phyloP scores from a whole-genome alignment of 1,140 invertebrate genomes.

The honey bee (Apis mellifera) region DNA sequence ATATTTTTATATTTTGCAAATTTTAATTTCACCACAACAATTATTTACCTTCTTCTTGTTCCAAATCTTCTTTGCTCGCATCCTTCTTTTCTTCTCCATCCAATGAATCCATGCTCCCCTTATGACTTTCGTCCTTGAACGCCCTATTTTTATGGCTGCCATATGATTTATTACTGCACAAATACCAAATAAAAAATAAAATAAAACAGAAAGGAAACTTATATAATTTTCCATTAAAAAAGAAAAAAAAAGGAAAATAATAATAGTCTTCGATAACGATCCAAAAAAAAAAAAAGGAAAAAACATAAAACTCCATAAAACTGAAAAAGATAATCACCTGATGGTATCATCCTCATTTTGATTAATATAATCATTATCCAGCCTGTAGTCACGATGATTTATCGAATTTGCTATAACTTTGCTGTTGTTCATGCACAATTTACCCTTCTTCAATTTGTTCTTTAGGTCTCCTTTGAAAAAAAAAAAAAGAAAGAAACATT shows the following conservation, averaged over 20 bases:
- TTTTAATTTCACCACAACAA: not conserved
- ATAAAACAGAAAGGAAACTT: not conserved
- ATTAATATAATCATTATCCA: conserved; percentile 87
- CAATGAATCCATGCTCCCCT: conserved; percentile 91
- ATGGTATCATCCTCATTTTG: conserved; percentile 84
- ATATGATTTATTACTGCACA: conserved; percentile 92
- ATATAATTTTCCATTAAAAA: not conserved
- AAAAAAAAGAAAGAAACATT: conserved; percentile 49
- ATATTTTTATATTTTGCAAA: not conserved
- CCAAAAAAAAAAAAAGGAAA: too few species aligned
- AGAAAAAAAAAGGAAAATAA: too few species aligned
- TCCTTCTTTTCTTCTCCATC: conserved; percentile 94
- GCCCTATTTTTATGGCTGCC: conserved; percentile 95
- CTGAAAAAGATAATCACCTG: conserved; percentile 69
- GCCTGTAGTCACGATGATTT: conserved; percentile 88
- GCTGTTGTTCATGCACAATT: conserved; percentile 87
- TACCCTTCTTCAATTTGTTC: conserved; percentile 88
- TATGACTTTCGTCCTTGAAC: conserved; percentile 94
- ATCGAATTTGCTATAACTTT: conserved; percentile 87
- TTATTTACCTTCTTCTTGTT: conserved; percentile 85
- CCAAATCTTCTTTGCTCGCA: conserved; percentile 93
- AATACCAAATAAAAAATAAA: not conserved
- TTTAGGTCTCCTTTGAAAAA: conserved; percentile 86
- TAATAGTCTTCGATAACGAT: not conserved
- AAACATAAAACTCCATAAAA: not conserved